Base-by-base conservation (phyloP, 2,113 vertebrate species). In the Microtus richardsoni region DNA sequence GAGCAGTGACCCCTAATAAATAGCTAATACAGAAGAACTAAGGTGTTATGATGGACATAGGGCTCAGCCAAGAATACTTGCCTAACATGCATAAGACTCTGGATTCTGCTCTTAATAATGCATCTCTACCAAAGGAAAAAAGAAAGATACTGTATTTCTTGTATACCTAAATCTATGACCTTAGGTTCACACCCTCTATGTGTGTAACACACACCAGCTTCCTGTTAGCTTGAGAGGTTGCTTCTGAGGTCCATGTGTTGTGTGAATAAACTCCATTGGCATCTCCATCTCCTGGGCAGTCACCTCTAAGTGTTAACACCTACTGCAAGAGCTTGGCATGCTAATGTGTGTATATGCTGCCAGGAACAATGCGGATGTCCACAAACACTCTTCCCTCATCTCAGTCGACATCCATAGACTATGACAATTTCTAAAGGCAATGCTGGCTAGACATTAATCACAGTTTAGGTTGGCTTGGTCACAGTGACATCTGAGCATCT, bases 401-500 rank as follows among this genome's bases (percentile, higher is more conserved):
- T 73, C 74, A 21, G 5, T 73, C 0, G 1, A 77, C 3, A 62
- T 82, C 95, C 52, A 54, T 6, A 30, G 66, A 62, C 26, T 78
- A 41, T 85, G 85, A 49, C 30, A 71, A 7, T 74, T 73, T 91
- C 85, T 78, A 90, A 75, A 87, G 75, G 68, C 88, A 64, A 68
- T 66, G 60, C 28, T 77, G 66, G 96, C 74, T 82, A 54, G 82
- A 77, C 92, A 84, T 95, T 93, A 96, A 94, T 94, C 95, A 71
- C 36, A 66, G 93, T 95, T 88, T 88, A 90, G 70, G 74, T 95
- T 95, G 87, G 84, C 91, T 88, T 82, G 66, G 92, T 92, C 71
- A 0, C 7, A n/a, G 62, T 95, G 75, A 92, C 84, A 93, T 95
- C 94, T 93, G 80, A 92, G 85, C 92, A 92, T 97, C 94, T 96